These are phyloP conservation scores for Lithophane ornitopus DNA, from an alignment of 2,888 invertebrate genomes.

Conservation along the genomic window DNA sequence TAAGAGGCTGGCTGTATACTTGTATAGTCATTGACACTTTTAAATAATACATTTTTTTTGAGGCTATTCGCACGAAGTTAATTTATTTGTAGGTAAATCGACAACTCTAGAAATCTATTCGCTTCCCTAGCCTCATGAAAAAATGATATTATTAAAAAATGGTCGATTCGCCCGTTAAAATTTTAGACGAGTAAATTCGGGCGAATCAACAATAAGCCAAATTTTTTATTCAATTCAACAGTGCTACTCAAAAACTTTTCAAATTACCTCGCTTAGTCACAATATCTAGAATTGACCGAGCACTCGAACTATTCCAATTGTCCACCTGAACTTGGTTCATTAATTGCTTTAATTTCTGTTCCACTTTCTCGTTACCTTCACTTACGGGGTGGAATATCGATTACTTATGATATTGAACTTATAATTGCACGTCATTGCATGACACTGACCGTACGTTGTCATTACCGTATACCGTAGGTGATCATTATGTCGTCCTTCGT, in stretches of 20 bases:
- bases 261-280: conserved; percentile 28
- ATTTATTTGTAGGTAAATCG: too few relatives aligned
- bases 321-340: conserved; percentile 44
- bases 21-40: too few relatives aligned
- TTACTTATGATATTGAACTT: conserved; percentile 63
- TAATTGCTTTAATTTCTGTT: conserved; percentile 55
- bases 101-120: too few relatives aligned
- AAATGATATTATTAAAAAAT: too few relatives aligned
- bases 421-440: conserved; percentile 59
- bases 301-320: conserved; percentile 38
- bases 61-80: too few relatives aligned
- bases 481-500: conserved; percentile 48
- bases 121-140: too few relatives aligned
- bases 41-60: too few relatives aligned
- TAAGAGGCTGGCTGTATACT: too few relatives aligned
- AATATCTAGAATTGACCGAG: conserved; percentile 37
- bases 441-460: conserved; percentile 55
- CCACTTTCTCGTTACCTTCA: conserved; percentile 60
- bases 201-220: too few relatives aligned
- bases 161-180: too few relatives aligned
- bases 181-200: too few relatives aligned
- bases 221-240: conserved; percentile 18
- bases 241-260: conserved; percentile 27
- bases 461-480: conserved; percentile 50
- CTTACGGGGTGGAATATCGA: conserved; percentile 57